phyloP scores from a whole-genome alignment of 2,797 vertebrate genomes.

The Parauchenoglanis ngamensis region DNA sequence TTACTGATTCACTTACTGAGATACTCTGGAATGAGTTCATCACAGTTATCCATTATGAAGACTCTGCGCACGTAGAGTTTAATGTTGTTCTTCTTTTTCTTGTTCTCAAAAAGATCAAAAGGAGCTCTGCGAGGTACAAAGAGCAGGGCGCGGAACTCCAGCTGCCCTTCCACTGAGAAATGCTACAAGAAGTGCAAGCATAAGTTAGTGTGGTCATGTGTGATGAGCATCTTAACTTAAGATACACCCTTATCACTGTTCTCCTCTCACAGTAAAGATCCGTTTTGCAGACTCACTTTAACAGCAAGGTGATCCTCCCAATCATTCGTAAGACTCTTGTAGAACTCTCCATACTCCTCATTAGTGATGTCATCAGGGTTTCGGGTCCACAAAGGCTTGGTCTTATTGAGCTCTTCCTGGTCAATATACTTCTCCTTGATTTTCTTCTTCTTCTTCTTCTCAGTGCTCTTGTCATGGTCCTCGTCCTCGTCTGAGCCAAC shows the following conservation, averaged over 20 bases:
- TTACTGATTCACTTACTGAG: slow-evolving; percentile 83
- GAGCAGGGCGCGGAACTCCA: slow-evolving; percentile 89
- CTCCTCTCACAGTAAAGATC: background rate
- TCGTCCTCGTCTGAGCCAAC: slow-evolving; percentile 80
- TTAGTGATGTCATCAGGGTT: slow-evolving; percentile 93
- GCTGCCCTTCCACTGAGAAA: slow-evolving; percentile 89
- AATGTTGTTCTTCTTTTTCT: slow-evolving; percentile 94
- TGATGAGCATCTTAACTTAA: background rate
- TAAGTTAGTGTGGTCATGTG: background rate
- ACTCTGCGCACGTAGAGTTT: slow-evolving; percentile 94
- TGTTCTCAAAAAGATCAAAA: slow-evolving; percentile 91
- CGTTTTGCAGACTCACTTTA: slow-evolving; percentile 73
- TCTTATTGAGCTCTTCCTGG: slow-evolving; percentile 91
- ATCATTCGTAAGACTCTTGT: slow-evolving; percentile 93
- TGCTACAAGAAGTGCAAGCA: slow-evolving; percentile 61
- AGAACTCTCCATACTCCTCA: slow-evolving; percentile 92
- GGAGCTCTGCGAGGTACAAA: slow-evolving; percentile 91
- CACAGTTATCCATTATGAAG: slow-evolving; percentile 98
- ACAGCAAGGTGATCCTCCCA: slow-evolving; percentile 96
- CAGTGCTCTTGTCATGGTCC: slow-evolving; percentile 85
- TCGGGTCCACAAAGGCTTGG: slow-evolving; percentile 94
- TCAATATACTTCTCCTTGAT: slow-evolving; percentile 95
- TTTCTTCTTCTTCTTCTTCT: slow-evolving; percentile 94
- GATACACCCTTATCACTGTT: background rate
- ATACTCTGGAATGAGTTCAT: slow-evolving; percentile 94